Evolutionary conservation across 1,140 invertebrate species (phyloP), one percentile per base, ranked within the genome.

Genomic region (Onthophagus taurus): DNA sequence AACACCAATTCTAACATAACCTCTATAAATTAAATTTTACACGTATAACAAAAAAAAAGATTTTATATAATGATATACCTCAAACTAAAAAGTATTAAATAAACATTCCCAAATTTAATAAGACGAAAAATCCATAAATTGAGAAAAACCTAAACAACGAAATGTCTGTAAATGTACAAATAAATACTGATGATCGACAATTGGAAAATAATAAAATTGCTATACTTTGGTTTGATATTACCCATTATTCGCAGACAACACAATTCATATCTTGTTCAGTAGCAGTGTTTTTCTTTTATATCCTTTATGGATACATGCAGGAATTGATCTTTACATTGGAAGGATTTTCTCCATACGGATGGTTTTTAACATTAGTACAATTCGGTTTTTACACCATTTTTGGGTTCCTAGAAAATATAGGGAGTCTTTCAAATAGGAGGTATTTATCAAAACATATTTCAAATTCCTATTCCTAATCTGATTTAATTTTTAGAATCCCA

Each of bases 301-400:
- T 95, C 34, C 67, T 90, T 0, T 96, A 95, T 72, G 91, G 90
- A 45, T 95, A 91, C 69, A 76, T 92, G 58, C 83, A 93, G 76
- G 93, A 97, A 68, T 66, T 93, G 13, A 92, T 97, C 60, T 97
- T 96, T 63, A 81, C 82, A 1, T 69, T 89, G 1, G 80, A 89
- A 42, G 90, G 87, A 42, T 89, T 94, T 52, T 82, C 86, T 60
- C 81, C 85, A 11, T 89, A 82, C 62, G 91, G 91, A 33, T 90
- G 91, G 81, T 96, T 90, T 63, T 72, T 97, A 45, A 97, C 93
- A 4, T 70, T 95, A 31, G 70, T 95, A 13, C 93, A 97, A 69
- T 97, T 97, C 74, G 72, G 73, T 7, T 86, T 81, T 55, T 97
- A 96, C 60, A 78, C 80, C 23, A 44, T 81, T 35, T 88, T 96